Percentiles rank a stretch among this genome's conserved stretches.
Evolutionary conservation across 1,140 invertebrate genomes (phyloP).

Genomic region (Cataglyphis hispanica): DNA sequence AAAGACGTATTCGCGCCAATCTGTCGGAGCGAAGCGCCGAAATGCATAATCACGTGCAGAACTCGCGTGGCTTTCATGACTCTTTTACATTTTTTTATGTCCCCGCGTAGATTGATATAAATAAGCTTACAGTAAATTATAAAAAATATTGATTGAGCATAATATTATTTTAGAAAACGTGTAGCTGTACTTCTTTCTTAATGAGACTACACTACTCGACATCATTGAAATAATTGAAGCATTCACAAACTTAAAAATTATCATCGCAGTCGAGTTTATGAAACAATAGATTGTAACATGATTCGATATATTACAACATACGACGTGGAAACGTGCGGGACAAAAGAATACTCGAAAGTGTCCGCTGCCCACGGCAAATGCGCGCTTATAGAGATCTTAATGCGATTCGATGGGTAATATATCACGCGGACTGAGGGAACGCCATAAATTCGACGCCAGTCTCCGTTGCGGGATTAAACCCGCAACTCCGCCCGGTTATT

Average conservation of each 20-base stretch:
- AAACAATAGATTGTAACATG: neutral
- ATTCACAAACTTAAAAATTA: neutral
- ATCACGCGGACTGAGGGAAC: neutral
- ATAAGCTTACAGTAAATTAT: neutral
- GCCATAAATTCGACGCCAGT: slow-evolving; percentile 12
- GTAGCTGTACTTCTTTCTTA: neutral
- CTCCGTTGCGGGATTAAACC: neutral
- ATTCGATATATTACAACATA: neutral
- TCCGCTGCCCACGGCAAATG: neutral
- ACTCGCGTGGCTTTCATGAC: neutral
- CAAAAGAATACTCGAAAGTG: neutral
- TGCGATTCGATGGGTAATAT: slow-evolving; percentile 3
- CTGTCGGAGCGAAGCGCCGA: slow-evolving; percentile 34
- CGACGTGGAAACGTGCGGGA: neutral
- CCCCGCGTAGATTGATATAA: neutral
- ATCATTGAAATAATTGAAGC: neutral
- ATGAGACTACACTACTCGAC: neutral
- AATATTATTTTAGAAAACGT: neutral
- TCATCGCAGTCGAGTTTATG: neutral
- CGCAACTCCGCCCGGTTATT: neutral
- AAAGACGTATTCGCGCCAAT: slow-evolving; percentile 51
- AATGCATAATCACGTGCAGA: slow-evolving; percentile 30
- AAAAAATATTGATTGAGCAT: slow-evolving; percentile 8
- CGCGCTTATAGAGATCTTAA: neutral
- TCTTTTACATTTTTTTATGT: neutral